Base-by-base conservation (phyloP, 2,888 invertebrate genomes). In the Morpho helenor region DNA sequence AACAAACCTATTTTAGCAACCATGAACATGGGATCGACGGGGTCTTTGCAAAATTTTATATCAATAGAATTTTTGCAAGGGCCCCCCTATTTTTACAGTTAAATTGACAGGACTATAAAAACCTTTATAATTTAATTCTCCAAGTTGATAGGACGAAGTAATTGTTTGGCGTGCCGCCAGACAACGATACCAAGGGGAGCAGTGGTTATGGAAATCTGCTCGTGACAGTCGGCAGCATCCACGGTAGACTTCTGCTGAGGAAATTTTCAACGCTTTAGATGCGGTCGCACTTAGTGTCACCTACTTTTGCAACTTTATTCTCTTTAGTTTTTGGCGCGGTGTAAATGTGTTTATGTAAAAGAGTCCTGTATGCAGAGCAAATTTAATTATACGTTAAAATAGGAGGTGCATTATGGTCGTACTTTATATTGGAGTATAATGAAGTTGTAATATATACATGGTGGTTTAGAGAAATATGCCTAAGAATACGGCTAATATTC, bases 101-200 rank as follows among this genome's bases (percentile, higher is more conserved):
- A 31, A 31, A 5, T 31, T 31, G 3, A 31, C 31, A 31, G 16
- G 16, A 31, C 31, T 5, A 5, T 16, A 39, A 40, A 7, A 49
- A 40, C 39, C 8, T 9, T 4, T 49, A 40, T 40, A 74, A 75
- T 78, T 78, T 76, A 81, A 77, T 71, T 79, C 67, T 78, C 74
- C 72, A 0, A 31, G 31, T 31, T 84, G 84, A 85, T 78, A 82
- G 82, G 80, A 75, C 80, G 80, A 79, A 84, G 86, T 84, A 84
- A 86, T 86, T 82, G 84, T 84, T 80, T 87, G 87, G 87, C 84
- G 66, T 45, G 31, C 55, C 59, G 86, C 87, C 87, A 87, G 57
- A 66, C 60, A 65, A 65, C 59, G 55, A 51, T 49, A 50, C 56
- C 56, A 59, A 51, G 54, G 53, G 56, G 56, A n/a, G 61, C 63